Evolutionary conservation across 2,888 invertebrate species (phyloP), one percentile per base, ranked within the genome.

Genomic region (Yponomeuta sedellus): DNA sequence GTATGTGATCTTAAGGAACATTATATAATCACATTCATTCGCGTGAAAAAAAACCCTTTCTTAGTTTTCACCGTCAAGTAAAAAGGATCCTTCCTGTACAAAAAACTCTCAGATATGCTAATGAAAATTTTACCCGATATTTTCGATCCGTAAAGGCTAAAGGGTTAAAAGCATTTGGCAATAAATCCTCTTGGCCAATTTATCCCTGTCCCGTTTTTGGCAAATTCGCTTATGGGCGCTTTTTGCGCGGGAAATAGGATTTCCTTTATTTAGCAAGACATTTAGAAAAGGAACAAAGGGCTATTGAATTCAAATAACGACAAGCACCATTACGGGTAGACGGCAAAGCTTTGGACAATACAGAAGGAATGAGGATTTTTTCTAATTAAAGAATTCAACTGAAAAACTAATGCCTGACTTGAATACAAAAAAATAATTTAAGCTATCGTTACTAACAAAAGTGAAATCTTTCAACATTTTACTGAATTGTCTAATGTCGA

Each of bases 101-200:
- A 0, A 52, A 52, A 16, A 52, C 34, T 5, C 34, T 67, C 64
- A 70, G 70, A 68, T 68, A 71, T 74, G 80, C 80, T 78, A 77
- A 74, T 79, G 78, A 77, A 79, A 81, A 78, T 77, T 74, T 71
- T 77, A 75, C 77, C 19, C 58, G n/a, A 44, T 78, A 76, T 77
- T 75, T 75, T 72, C 72, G 68, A 72, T 70, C 72, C 74, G 74
- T 75, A 77, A 73, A 80, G 75, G 77, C 77, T 79, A 78, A 77
- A 65, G 83, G 81, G 85, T 85, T 88, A 86, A 89, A 82, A 89
- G 89, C 88, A 84, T 88, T 89, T 77, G 84, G 85, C 79, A 80
- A 90, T 90, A 89, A 90, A 90, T 90, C 86, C 76, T 79, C 75
- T 75, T 77, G 79, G 75, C 82, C 85, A 86, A 88, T 88, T 86